Conservation (phyloP, 2,888 invertebrate genomes). For the Hypolimnas misippus region DNA sequence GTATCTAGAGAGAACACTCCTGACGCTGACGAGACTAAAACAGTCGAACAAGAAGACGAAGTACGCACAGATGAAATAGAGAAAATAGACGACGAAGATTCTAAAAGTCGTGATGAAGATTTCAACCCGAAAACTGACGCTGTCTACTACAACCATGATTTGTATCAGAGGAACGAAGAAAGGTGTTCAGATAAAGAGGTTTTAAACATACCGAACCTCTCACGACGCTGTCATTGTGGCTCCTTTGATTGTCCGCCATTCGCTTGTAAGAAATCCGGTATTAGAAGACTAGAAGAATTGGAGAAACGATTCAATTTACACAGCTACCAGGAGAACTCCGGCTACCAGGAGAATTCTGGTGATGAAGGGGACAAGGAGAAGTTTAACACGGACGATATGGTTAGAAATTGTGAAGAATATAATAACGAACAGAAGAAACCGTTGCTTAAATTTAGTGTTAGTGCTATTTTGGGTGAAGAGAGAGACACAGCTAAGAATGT, state of each 20-base stretch:
- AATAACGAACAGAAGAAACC: constrained; percentile 85
- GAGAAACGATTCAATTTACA: constrained; percentile 74
- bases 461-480: constrained; percentile 92
- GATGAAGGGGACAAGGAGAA: constrained; percentile 64
- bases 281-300: constrained; percentile 70
- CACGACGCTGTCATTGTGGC: constrained; percentile 82
- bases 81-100: constrained; percentile 69
- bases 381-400: constrained; percentile 69
- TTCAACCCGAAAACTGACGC: constrained; percentile 65
- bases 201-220: constrained; percentile 68
- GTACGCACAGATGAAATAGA: constrained; percentile 56
- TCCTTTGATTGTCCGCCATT: constrained; percentile 82
- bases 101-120: constrained; percentile 62
- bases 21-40: constrained; percentile 65
- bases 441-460: constrained; percentile 95
- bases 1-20: constrained; percentile 72
- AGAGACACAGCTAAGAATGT: constrained; percentile 57
- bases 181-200: constrained; percentile 65
- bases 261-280: constrained; percentile 75
- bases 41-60: constrained; percentile 59
- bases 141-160: constrained; percentile 63
- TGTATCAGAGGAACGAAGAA: constrained; percentile 60
- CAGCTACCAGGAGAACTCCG: constrained; percentile 70
- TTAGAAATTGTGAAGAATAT: constrained; percentile 71
- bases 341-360: constrained; percentile 72